Base-by-base conservation (phyloP, 2,888 invertebrate genomes). In the Dusona sp. region DNA sequence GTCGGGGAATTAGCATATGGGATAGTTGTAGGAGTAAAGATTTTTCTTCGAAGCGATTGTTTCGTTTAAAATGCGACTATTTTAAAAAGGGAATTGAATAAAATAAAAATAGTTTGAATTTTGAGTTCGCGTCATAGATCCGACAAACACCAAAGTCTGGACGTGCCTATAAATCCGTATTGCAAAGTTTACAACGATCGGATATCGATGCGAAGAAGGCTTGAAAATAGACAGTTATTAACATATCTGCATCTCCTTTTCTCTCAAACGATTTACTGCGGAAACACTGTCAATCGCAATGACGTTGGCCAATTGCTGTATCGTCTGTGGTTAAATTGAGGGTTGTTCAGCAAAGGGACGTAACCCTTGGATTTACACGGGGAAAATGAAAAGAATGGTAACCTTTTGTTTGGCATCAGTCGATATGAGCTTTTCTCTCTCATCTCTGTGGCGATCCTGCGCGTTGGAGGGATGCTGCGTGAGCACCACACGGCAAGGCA, bases 391-490 rank as follows among this genome's bases (percentile, higher is more conserved):
- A 9, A 22, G 67, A 33, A 19, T 54, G 38, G 33, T 13, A 67
- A 25, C 67, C 51, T 78, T 78, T 78, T 54, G 51, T 78, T 54
- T 33, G 68, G 4, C 57, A 68, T 29, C 77, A 75, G 64, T 84
- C 80, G 79, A 84, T 79, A 82, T 73, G 75, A 82, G 81, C 83
- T 85, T 89, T 79, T 77, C 82, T 74, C 48, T 67, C 51, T 36
- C 51, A 73, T 57, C 38, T 13, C 45, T 67, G 72, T 72, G 25
- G 87, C 75, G 88, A 91, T 93, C 93, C 93, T 93, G 93, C 93
- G 93, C 93, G 90, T 83, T 92, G 89, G 91, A 75, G 77, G 90
- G 93, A 93, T 93, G 93, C 93, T 93, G 93, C 90, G 91, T 90
- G 90, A 91, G 83, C 78, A 81, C 38, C 64, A 45, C 29, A 64